A percentile compares a stretch with the other conserved stretches of the same genome.
Conservation (phyloP, 2,113 vertebrate species). For the Serilophus lunatus region DNA sequence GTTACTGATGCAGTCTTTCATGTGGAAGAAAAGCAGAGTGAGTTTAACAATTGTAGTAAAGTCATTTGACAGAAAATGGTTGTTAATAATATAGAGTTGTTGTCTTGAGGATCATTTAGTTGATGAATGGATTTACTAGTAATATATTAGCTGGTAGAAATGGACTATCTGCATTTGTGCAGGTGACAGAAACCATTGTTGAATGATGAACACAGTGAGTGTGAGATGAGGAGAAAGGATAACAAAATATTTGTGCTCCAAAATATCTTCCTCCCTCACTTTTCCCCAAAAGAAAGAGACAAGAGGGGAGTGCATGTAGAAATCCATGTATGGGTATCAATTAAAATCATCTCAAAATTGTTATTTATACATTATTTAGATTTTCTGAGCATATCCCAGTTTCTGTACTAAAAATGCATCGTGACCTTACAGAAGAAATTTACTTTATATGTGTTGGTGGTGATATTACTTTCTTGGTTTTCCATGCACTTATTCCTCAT, state of each 20-base stretch:
- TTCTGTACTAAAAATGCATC: background rate
- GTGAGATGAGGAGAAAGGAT: background rate
- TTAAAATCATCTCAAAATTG: background rate
- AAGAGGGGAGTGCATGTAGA: background rate
- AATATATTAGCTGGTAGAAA: background rate
- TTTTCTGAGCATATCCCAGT: background rate
- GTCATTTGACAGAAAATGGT: background rate
- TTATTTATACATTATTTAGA: background rate
- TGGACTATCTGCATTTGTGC: background rate
- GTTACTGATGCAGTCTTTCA: background rate
- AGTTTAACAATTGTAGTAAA: slow-evolving; percentile 17
- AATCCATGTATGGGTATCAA: background rate
- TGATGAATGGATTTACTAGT: background rate
- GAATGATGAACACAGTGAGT: background rate
- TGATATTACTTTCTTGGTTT: background rate
- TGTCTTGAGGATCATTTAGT: background rate
- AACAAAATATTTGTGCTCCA: background rate
- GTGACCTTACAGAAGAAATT: background rate
- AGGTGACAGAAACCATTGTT: background rate
- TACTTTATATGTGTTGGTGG: background rate
- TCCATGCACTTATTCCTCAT: rapidly evolving
- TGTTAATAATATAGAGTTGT: background rate
- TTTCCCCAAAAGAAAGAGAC: background rate
- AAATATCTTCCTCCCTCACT: background rate
- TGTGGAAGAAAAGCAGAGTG: background rate